Percentiles rank a stretch among this genome's conserved stretches.
Evolutionary conservation across 2,113 vertebrate species (phyloP).

Genomic region (Pao palembangensis): DNA sequence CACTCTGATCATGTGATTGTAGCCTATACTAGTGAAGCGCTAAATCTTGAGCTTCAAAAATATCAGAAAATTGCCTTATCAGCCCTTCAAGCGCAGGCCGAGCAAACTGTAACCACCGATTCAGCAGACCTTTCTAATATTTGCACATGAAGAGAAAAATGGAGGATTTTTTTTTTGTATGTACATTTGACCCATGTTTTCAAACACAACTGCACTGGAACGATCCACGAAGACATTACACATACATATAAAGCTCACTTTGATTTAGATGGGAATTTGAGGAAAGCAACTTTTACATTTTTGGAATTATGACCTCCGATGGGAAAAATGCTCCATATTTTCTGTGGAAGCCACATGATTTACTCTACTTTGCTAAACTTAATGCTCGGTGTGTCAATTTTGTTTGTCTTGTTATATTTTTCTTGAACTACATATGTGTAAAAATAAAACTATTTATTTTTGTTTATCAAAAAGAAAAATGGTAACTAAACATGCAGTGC

Average conservation of each 20-base stretch:
- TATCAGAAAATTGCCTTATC: neutral
- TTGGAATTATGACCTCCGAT: constrained; percentile 5
- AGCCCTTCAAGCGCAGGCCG: neutral
- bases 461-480: constrained; percentile 64
- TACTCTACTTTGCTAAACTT: constrained; percentile 41
- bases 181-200: neutral
- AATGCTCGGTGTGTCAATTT: constrained; percentile 45
- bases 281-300: constrained; percentile 29
- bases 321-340: constrained; percentile 17
- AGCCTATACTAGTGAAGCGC: neutral
- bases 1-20: too few species aligned
- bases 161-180: neutral
- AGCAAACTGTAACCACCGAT: neutral
- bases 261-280: constrained; percentile 4
- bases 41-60: neutral
- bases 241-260: neutral
- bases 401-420: constrained; percentile 51
- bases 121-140: constrained; percentile 15
- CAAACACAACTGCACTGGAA: neutral
- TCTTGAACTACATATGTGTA: constrained; percentile 65
- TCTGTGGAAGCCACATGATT: constrained; percentile 20
- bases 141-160: constrained; percentile 15
- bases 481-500: constrained; percentile 79
- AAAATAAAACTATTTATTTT: constrained; percentile 77
- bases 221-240: too few species aligned